Evolutionary conservation across 2,888 invertebrate genomes (phyloP).

Genomic region (Alloplasta piceator): DNA sequence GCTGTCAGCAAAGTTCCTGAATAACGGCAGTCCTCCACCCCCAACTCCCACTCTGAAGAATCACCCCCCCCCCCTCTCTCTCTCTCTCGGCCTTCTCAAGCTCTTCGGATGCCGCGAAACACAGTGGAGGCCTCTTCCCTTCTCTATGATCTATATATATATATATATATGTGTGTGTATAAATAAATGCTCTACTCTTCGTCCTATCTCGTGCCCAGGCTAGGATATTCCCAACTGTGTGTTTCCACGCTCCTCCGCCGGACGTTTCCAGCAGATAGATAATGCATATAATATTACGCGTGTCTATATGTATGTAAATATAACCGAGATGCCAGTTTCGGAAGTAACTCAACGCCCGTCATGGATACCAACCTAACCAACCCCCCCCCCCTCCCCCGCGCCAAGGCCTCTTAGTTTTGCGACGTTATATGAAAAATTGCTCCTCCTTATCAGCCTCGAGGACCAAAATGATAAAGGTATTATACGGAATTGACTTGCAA

Average conservation of each 20-base stretch:
- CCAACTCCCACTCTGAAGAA: slow-evolving; percentile 15
- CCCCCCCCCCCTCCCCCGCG: background rate
- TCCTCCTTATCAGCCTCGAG: slow-evolving; percentile 45
- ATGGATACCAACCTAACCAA: background rate
- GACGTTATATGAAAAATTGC: slow-evolving; percentile 57
- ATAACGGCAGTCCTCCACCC: slow-evolving; percentile 74
- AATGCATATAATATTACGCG: slow-evolving; percentile 72
- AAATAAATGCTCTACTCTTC: slow-evolving; percentile 47
- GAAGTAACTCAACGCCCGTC: slow-evolving; percentile 52
- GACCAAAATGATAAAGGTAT: slow-evolving; percentile 33
- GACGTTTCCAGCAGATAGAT: slow-evolving; percentile 79
- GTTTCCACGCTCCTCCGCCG: slow-evolving; percentile 78
- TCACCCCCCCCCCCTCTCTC: slow-evolving; percentile 7
- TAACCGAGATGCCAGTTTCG: slow-evolving; percentile 49
- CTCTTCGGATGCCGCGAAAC: slow-evolving; percentile 38
- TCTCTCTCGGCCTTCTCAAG: slow-evolving; percentile 37
- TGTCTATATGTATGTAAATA: slow-evolving; percentile 17
- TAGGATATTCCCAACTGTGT: slow-evolving; percentile 82
- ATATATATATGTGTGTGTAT: slow-evolving; percentile 19
- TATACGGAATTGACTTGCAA: too few species aligned
- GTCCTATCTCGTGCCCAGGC: slow-evolving; percentile 77
- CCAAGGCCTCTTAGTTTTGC: slow-evolving; percentile 44
- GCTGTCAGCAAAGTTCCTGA: slow-evolving; percentile 84
- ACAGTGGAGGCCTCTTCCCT: slow-evolving; percentile 35
- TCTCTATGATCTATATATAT: background rate